Evolutionary conservation across 2,888 invertebrate genomes (phyloP).

Genomic region (Diarsia dahlii): DNA sequence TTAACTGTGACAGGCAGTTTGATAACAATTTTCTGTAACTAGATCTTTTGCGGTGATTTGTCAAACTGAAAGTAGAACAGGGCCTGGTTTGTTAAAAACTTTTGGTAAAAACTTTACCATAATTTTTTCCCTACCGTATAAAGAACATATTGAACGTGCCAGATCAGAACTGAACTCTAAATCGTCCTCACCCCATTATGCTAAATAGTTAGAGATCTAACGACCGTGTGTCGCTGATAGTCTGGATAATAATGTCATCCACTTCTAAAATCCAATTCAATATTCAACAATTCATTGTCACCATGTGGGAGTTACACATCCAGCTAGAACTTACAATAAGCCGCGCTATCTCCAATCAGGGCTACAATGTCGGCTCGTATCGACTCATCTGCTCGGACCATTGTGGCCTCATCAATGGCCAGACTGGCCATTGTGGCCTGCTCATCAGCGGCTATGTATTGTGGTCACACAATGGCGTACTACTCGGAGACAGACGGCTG

Average conservation of each 20-base stretch:
- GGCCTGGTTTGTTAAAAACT: neutral
- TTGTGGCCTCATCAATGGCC: constrained; percentile 16
- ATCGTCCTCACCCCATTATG: neutral
- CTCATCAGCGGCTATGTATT: constrained; percentile 29
- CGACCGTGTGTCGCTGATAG: neutral
- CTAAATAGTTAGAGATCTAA: neutral
- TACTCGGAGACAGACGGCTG: neutral
- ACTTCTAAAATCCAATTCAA: neutral
- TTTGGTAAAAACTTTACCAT: neutral
- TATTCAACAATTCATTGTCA: neutral
- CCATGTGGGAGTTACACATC: neutral
- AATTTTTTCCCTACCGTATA: neutral
- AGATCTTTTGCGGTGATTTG: constrained; percentile 5
- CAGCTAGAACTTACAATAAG: neutral
- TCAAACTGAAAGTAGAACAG: neutral
- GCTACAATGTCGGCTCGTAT: constrained; percentile 29
- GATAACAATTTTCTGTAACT: constrained; percentile 7
- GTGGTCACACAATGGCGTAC: constrained; percentile 28
- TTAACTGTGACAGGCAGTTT: constrained; percentile 4
- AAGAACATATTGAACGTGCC: neutral
- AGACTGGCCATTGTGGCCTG: constrained; percentile 21
- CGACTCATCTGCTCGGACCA: constrained; percentile 23
- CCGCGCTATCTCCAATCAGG: constrained; percentile 46
- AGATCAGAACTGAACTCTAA: neutral
- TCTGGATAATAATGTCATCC: neutral